phyloP scores from a whole-genome alignment of 2,888 invertebrate genomes.

The Erpobdella octoculata region DNA sequence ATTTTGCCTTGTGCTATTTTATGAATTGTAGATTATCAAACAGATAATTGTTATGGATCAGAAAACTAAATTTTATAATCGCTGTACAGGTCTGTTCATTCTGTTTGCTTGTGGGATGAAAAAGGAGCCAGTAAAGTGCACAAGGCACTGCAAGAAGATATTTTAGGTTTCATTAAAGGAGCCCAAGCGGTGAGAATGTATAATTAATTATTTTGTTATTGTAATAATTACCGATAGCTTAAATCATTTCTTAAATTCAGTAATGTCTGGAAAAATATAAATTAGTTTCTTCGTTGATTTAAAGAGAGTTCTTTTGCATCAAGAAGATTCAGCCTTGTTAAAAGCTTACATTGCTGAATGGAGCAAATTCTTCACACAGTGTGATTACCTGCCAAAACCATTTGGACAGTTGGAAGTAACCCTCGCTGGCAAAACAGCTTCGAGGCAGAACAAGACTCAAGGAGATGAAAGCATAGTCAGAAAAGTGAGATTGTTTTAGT shows the following conservation, averaged over 20 bases:
- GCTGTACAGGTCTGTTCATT: constrained; percentile 68
- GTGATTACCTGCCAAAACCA: constrained; percentile 89
- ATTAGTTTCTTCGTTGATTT: no score
- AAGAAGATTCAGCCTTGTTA: constrained; percentile 86
- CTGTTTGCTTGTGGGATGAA: constrained; percentile 93
- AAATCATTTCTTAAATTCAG: background rate
- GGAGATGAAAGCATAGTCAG: constrained; percentile 82
- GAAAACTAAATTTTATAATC: no score
- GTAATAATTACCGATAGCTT: background rate
- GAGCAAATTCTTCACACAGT: constrained; percentile 95
- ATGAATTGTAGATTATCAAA: no score
- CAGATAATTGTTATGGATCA: no score
- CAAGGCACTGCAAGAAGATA: constrained; percentile 80
- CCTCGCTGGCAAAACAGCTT: constrained; percentile 65
- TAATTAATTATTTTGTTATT: background rate
- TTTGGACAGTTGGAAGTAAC: constrained; percentile 84
- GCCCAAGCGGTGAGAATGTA: constrained; percentile 65
- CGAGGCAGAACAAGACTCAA: constrained; percentile 57
- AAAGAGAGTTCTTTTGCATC: constrained; percentile 73
- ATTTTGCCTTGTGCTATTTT: no score
- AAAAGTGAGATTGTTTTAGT: constrained; percentile 55
- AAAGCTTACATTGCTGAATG: constrained; percentile 96
- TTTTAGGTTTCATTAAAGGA: constrained; percentile 84
- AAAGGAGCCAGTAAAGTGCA: constrained; percentile 80
- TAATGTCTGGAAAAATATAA: background rate